These are phyloP conservation scores for Mamestra brassicae DNA, from an alignment of 2,888 invertebrate species.

Conservation along the genomic window DNA sequence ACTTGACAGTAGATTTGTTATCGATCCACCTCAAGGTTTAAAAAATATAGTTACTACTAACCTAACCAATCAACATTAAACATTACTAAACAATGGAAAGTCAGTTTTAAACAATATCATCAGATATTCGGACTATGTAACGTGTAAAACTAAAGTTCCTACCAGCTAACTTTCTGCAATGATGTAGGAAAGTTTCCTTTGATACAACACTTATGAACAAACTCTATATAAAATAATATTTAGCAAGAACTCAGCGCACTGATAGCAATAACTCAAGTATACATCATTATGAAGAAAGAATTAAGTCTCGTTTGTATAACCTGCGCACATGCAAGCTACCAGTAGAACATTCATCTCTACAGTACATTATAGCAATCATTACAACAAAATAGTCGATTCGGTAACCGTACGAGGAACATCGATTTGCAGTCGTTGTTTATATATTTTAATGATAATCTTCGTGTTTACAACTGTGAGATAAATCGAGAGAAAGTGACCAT, in stretches of 20 bases:
- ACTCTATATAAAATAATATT: not conserved
- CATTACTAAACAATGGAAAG: not conserved
- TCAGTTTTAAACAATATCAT: not conserved
- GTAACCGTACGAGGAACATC: constrained; percentile 37
- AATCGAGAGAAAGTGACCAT: constrained; percentile 59
- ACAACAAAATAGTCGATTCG: constrained; percentile 24
- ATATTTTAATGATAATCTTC: constrained; percentile 45
- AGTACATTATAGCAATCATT: constrained; percentile 1
- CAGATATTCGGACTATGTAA: too few species aligned
- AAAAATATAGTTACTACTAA: not conserved
- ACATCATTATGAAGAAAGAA: not conserved
- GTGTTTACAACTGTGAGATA: constrained; percentile 51
- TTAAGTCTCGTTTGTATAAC: not conserved
- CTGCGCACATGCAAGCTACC: not conserved
- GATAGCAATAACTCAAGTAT: not conserved
- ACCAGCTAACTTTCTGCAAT: too few species aligned
- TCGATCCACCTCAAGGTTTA: not conserved
- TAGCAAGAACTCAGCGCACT: not conserved
- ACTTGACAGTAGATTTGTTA: not conserved
- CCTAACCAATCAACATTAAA: not conserved
- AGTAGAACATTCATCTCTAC: not conserved
- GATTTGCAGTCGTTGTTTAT: constrained; percentile 45
- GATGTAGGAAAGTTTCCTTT: too few species aligned
- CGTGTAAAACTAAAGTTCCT: too few species aligned
- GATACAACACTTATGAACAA: too few species aligned